phyloP scores from a whole-genome alignment of 2,797 vertebrate species.

The Chiloscyllium punctatum region DNA sequence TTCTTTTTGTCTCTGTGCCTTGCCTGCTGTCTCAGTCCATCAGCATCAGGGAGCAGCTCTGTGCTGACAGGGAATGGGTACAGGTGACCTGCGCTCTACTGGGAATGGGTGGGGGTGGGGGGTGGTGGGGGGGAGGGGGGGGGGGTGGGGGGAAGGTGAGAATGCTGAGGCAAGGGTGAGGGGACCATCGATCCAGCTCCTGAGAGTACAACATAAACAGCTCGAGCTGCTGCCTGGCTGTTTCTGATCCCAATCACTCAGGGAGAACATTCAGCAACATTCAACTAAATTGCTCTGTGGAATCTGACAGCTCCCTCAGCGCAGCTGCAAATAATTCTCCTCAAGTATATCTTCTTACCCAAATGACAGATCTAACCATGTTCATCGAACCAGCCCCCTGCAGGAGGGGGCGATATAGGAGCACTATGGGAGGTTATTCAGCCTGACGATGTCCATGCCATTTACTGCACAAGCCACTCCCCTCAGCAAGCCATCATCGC shows the following conservation, averaged over 20 bases:
- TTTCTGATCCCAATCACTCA: too few relatives aligned
- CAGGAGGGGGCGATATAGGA: too few relatives aligned
- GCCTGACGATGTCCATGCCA: too few relatives aligned
- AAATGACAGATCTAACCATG: background rate
- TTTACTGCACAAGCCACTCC: too few relatives aligned
- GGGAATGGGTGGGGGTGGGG: too few relatives aligned
- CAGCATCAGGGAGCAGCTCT: background rate
- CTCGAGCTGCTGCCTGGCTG: background rate
- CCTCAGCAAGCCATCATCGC: too few relatives aligned
- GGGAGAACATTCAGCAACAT: background rate
- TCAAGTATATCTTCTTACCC: background rate
- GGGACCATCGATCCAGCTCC: background rate
- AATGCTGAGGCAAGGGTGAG: too few relatives aligned
- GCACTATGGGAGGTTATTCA: too few relatives aligned
- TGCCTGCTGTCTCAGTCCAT: background rate
- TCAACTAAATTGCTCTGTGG: too few relatives aligned
- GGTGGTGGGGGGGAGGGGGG: too few relatives aligned
- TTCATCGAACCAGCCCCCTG: background rate
- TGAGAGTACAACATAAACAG: background rate
- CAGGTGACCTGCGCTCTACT: background rate
- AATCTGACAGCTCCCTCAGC: background rate
- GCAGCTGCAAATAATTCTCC: background rate
- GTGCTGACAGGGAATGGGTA: background rate
- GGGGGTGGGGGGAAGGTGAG: too few relatives aligned
- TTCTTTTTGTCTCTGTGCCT: background rate